Conservation (phyloP, 2,113 vertebrate genomes). For the Apus apus region DNA sequence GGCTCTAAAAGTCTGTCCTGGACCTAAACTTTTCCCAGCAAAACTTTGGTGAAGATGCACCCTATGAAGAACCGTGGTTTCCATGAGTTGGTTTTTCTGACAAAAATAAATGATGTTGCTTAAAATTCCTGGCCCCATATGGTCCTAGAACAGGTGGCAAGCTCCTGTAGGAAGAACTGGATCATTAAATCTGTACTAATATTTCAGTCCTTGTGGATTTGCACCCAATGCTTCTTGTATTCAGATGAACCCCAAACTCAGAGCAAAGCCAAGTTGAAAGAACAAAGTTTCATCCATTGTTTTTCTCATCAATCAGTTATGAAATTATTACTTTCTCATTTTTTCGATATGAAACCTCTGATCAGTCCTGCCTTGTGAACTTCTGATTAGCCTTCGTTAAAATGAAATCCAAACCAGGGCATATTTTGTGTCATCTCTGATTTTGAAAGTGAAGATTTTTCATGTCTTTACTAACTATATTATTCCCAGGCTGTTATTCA, state of each 20-base stretch:
- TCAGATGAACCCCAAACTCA: neutral
- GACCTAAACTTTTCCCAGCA: neutral
- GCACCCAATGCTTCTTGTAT: rapidly evolving
- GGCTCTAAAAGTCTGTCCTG: neutral
- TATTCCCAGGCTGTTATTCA: neutral
- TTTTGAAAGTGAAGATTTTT: neutral
- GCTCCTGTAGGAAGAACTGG: neutral
- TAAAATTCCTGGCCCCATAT: neutral
- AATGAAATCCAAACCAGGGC: neutral
- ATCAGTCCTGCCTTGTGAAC: constrained; percentile 8
- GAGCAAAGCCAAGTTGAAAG: constrained; percentile 48
- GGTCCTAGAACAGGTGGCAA: neutral
- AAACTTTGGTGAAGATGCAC: neutral
- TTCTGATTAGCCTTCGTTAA: neutral
- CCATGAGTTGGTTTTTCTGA: neutral
- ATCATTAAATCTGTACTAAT: neutral
- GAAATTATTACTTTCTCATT: constrained; percentile 29
- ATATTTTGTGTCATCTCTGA: neutral
- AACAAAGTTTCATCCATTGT: constrained; percentile 13
- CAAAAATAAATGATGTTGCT: neutral
- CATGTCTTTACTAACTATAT: neutral
- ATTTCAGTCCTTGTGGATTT: neutral
- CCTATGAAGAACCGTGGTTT: rapidly evolving
- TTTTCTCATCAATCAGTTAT: constrained; percentile 45
- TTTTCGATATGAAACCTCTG: constrained; percentile 9